Percentiles rank a stretch among this genome's conserved stretches.
phyloP scores from a whole-genome alignment of 1,140 invertebrate species.

The Heliconius eleuchia region DNA sequence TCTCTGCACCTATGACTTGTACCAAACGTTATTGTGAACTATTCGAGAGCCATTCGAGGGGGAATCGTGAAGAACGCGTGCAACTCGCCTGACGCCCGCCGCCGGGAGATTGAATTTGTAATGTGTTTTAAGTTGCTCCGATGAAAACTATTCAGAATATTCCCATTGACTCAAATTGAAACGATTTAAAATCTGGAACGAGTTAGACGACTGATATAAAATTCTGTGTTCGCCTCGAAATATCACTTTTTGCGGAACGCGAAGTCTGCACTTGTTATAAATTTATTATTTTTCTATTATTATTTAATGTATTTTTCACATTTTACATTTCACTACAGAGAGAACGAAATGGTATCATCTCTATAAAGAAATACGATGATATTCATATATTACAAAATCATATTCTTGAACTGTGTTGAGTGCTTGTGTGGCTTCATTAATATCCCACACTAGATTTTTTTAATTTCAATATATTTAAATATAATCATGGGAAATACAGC shows the following conservation, averaged over 20 bases:
- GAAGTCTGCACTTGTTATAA: not conserved
- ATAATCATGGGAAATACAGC: too few species aligned
- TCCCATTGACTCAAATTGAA: constrained; percentile 36
- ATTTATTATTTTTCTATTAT: not conserved
- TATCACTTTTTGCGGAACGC: not conserved
- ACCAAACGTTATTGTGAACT: constrained; percentile 36
- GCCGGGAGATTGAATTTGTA: constrained; percentile 45
- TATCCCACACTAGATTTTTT: too few species aligned
- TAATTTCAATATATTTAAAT: too few species aligned
- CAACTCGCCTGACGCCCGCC: constrained; percentile 24
- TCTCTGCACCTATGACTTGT: constrained; percentile 7
- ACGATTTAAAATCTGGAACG: constrained; percentile 22
- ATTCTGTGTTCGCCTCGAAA: not conserved
- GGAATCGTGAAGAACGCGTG: constrained; percentile 36
- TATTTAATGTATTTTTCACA: not conserved
- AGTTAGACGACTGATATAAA: constrained; percentile 14
- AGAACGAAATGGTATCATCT: too few species aligned
- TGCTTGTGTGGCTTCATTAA: too few species aligned
- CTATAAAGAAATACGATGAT: too few species aligned
- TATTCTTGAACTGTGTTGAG: too few species aligned
- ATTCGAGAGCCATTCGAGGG: constrained; percentile 41
- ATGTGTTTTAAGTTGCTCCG: constrained; percentile 47
- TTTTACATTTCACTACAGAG: not conserved
- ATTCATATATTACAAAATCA: too few species aligned
- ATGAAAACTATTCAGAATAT: constrained; percentile 45